Conservation (phyloP, 2,888 invertebrate species). For the Luperina testacea region DNA sequence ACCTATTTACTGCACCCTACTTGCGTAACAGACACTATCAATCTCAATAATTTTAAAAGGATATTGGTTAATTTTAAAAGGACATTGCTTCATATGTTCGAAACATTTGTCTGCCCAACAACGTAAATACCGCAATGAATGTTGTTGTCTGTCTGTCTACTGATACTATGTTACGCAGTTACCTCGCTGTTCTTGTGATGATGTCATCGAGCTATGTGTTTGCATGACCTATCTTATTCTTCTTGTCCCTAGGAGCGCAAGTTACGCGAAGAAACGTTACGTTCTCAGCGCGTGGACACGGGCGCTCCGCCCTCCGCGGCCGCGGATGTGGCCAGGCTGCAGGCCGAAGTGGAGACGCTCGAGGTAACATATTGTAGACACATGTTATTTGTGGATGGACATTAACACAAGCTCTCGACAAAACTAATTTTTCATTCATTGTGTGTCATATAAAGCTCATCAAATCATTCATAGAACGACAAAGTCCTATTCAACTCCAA, state of each 20-base stretch:
- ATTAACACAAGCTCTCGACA: not conserved
- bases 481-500: not conserved
- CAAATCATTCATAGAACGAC: not conserved
- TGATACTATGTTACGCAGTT: no score
- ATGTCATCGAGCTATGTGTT: not conserved
- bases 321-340: slow-evolving; percentile 93
- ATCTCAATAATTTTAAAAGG: no score
- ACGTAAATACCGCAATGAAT: no score
- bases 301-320: slow-evolving; percentile 67
- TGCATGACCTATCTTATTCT: not conserved
- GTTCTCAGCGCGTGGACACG: slow-evolving; percentile 73
- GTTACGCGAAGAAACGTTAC: slow-evolving; percentile 81
- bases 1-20: not conserved
- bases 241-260: slow-evolving; percentile 72
- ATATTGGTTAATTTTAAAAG: no score
- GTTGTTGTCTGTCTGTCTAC: no score
- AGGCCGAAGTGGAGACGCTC: slow-evolving; percentile 95
- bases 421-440: not conserved
- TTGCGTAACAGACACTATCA: no score
- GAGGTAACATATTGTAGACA: slow-evolving; percentile 84
- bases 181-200: not conserved
- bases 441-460: not conserved
- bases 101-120: no score
- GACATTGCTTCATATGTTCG: no score
- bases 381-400: not conserved